Evolutionary conservation across 2,888 invertebrate genomes (phyloP).

Genomic region (Busseola fusca): DNA sequence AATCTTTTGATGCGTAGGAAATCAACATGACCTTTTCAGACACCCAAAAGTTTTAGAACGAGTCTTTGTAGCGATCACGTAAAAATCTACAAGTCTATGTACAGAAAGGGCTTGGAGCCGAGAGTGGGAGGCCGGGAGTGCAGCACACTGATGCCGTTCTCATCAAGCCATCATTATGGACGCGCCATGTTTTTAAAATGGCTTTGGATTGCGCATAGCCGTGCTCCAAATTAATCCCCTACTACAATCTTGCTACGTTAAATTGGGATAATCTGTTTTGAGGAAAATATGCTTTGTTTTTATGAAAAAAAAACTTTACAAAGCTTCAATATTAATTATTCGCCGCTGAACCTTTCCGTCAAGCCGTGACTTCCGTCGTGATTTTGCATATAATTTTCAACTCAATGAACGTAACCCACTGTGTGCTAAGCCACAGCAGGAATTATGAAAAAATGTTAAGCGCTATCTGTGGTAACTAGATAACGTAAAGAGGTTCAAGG

Average conservation of each 20-base stretch:
- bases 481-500: constrained; percentile 17
- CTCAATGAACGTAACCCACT: constrained; percentile 79
- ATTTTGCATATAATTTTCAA: constrained; percentile 87
- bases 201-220: constrained; percentile 81
- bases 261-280: constrained; percentile 77
- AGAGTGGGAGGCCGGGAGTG: constrained; percentile 59
- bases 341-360: constrained; percentile 74
- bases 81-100: constrained; percentile 57
- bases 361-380: constrained; percentile 81
- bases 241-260: constrained; percentile 80
- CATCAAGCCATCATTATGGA: constrained; percentile 87
- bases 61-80: constrained; percentile 61
- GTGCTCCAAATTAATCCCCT: constrained; percentile 83
- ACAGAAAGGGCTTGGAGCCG: constrained; percentile 51
- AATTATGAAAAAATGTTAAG: constrained; percentile 53
- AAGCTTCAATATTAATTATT: constrained; percentile 82
- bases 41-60: constrained; percentile 25
- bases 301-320: constrained; percentile 74
- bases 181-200: constrained; percentile 88
- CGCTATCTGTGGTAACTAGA: constrained; percentile 38
- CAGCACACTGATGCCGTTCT: constrained; percentile 77
- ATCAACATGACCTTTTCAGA: constrained; percentile 1
- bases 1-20: neutral
- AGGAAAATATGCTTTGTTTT: constrained; percentile 72
- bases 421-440: constrained; percentile 51